A percentile compares a stretch with the other conserved stretches of the same genome.
These are phyloP conservation scores for Lapara coniferarum DNA, from an alignment of 2,888 invertebrate species.

Conservation along the genomic window DNA sequence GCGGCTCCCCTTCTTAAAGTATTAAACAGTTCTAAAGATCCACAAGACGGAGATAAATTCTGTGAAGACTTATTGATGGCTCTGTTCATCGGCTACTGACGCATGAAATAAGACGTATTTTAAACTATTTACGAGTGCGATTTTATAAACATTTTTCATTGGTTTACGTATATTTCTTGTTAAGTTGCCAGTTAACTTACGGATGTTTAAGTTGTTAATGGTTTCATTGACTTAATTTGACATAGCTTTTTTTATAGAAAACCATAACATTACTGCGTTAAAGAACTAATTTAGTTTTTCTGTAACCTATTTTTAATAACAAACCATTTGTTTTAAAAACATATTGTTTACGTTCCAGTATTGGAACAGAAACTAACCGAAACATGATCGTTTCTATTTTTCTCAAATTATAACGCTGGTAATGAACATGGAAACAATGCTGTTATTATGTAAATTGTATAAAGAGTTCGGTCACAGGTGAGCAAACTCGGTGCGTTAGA, in stretches of 20 bases:
- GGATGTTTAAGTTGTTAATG: not conserved
- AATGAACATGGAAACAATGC: slow-evolving; percentile 16
- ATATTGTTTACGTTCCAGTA: too few relatives aligned
- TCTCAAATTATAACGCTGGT: slow-evolving; percentile 9
- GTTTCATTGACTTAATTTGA: not conserved
- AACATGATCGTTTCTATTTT: not conserved
- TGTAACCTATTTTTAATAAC: too few relatives aligned
- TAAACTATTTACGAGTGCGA: slow-evolving; percentile 18
- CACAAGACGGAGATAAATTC: slow-evolving; percentile 48
- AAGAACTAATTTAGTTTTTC: too few relatives aligned
- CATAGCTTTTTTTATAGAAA: not conserved
- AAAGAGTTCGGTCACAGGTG: slow-evolving; percentile 23
- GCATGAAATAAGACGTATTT: slow-evolving; percentile 39
- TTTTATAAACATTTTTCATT: slow-evolving; percentile 24
- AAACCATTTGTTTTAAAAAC: too few relatives aligned
- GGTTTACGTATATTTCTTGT: slow-evolving; percentile 14
- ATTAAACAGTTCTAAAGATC: slow-evolving; percentile 16
- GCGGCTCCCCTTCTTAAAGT: slow-evolving; percentile 6
- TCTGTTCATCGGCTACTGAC: slow-evolving; percentile 46
- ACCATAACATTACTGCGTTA: too few relatives aligned
- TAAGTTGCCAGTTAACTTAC: slow-evolving; percentile 17
- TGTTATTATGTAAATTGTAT: slow-evolving; percentile 25
- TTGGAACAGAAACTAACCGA: too few relatives aligned
- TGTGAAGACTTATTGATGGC: slow-evolving; percentile 46
- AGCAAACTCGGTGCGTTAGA: slow-evolving; percentile 26